Base-by-base conservation (phyloP, 2,113 vertebrate species). In the Rhynchopsitta pachyrhyncha region DNA sequence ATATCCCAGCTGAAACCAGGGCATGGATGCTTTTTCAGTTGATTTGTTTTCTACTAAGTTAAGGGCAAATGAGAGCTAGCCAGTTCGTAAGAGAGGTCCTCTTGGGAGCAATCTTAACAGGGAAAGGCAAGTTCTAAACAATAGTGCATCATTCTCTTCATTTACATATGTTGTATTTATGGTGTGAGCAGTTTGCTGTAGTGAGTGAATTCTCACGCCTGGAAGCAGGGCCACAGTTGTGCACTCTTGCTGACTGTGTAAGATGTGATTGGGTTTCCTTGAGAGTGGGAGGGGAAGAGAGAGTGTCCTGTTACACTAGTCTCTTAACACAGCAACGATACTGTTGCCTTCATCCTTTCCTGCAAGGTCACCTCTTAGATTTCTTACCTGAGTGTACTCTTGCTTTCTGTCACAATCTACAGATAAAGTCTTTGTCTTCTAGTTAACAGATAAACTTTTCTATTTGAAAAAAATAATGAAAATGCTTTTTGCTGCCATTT, bases 141-240 rank as follows among this genome's bases (percentile, higher is more conserved):
- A 24, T 4, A 7, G 33, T n/a, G 24, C 3, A 15, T 75, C 55
- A 81, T 17, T 15, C 28, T 82, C 11, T 59, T 92, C 19, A 25
- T 27, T 59, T 84, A 31, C 0, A 0, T 29, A 11, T 63, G 18
- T 57, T 81, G 9, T 35, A 75, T 59, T 1, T 85, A 41, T 60
- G 15, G 37, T 37, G 2, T 53, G 67, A 88, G 27, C 52, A 60
- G 17, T 85, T 67, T 68, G 55, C 28, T 71, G 4, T 82, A 23
- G 22, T 50, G 39, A 76, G 39, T 39, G 33, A 79, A 42, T 68
- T 92, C 35, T 88, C 0, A 1, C 33, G 39, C 13, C 67, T 93
- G 52, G 47, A 77, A 88, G 52, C 35, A 64, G 49, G 39, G 18
- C 15, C 20, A 16, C 2, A 28, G 17, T 44, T 67, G 10, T 44